Evolutionary conservation across 2,888 invertebrate species (phyloP), one percentile per base, ranked within the genome.

Genomic region (Lepas anatifera): DNA sequence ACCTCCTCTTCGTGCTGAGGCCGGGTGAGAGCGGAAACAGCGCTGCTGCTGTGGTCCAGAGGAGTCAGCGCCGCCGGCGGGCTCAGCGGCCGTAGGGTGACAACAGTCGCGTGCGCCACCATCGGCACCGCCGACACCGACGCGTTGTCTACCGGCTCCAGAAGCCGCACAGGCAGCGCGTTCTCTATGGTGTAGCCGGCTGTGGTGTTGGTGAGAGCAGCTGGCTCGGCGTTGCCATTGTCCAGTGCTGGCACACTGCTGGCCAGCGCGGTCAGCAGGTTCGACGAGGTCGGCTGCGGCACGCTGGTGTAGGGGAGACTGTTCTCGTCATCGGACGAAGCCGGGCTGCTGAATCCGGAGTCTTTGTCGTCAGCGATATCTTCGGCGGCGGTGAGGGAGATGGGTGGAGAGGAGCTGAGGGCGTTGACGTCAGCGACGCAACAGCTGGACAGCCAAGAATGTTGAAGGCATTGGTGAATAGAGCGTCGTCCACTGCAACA

Each of bases 401-500:
- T n/a, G n/a, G n/a, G n/a, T n/a, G n/a, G n/a, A n/a, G n/a, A n/a
- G n/a, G n/a, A n/a, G n/a, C n/a, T 3, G 58, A 4, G 3, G 16
- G 22, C 25, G 18, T 13, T 18, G 18, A 32, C 3, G 18, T 16
- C 18, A 22, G 32, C 1, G 58, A 8, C 18, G 18, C 58, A 32
- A 74, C 52, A 86, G 75, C 86, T 2, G 32, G 58, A 74, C 52
- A 86, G 75, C 86, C 86, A 86, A 11, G 84, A 83, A 78, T 86
- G 86, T 50, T 82, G 79, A 75, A 86, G 80, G 74, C 85, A 84
- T 76, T 85, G 84, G 71, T 82, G 81, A 29, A 85, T 84, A 70
- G 84, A 81, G 80, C 85, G 81, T 71, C 86, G 82, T 75, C 83
- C 81, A 73, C 86, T 85, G 79, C 18, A 76, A 77, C 71, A 58